These are phyloP conservation scores for Nesogale talazaci DNA, from an alignment of 2,113 vertebrate species.

Conservation along the genomic window DNA sequence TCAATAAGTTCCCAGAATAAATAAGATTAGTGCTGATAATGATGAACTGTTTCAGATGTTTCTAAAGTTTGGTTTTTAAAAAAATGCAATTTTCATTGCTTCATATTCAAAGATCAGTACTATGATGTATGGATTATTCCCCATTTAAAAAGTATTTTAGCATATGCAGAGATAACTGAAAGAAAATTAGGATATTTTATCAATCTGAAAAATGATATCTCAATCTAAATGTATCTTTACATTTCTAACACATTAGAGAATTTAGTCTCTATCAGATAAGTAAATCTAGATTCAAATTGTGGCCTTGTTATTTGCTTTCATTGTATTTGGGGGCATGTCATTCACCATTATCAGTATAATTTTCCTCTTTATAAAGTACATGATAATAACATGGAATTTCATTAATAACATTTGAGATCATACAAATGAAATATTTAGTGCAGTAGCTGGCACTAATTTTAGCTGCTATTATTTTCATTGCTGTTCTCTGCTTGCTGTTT, in stretches of 20 bases:
- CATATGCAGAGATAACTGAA: not conserved
- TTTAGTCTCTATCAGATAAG: not conserved
- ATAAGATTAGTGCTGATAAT: not conserved
- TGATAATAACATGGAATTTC: not conserved
- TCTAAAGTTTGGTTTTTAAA: not conserved
- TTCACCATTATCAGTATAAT: not conserved
- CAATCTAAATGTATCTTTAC: slow-evolving; percentile 19
- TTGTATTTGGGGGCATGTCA: not conserved
- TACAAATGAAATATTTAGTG: slow-evolving; percentile 5
- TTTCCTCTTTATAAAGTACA: slow-evolving; percentile 17
- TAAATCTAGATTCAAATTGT: not conserved
- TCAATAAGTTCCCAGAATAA: slow-evolving; percentile 3
- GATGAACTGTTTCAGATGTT: slow-evolving; percentile 9
- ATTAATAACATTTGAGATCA: not conserved
- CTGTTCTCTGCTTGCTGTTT: not conserved
- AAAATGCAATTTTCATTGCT: not conserved
- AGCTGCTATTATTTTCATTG: not conserved
- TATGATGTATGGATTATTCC: not conserved
- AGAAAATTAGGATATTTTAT: slow-evolving; percentile 27
- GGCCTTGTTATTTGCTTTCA: not conserved
- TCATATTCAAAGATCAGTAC: not conserved
- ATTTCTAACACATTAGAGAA: slow-evolving; percentile 3
- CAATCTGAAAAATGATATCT: not conserved
- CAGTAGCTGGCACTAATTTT: not conserved
- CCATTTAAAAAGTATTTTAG: not conserved